Base-by-base conservation (phyloP, 1,140 invertebrate species). In the Pemphigus obesinymphae region DNA sequence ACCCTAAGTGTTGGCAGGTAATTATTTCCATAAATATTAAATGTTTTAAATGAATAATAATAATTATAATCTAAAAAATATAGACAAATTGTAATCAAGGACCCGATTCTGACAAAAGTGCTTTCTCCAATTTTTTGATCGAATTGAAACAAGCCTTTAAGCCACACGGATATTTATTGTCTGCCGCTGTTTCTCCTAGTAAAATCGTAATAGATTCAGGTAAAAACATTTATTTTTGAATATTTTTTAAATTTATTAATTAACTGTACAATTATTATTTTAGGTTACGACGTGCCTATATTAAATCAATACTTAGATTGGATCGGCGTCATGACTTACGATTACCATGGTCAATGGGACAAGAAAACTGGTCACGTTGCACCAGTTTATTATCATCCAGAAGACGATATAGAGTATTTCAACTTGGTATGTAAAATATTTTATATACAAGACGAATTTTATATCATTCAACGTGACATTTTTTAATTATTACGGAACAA, bases 1-100 rank as follows among this genome's bases (percentile, higher is more conserved):
- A 96, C 88, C 95, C 95, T 1, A 94, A 93, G 83, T 97, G 95
- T 85, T 96, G 95, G 94, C 94, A 96, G 88, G 93, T 93, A 84
- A 83, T 84, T 84, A 40, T 40, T 3, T 40, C 37, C 37, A 40
- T n/a, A n/a, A n/a, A n/a, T 29, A 82, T 20, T 50, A 68, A 70
- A 45, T 34, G 40, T 34, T 48, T 66, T 26, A 81, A 26, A n/a
- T 34, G 23, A 43, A 80, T 50, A 72, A 29, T 87, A 87, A 87
- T 88, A 45, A n/a, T 17, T 53, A 23, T 53, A 83, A 83, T 10
- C 15, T 50, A 82, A 6, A 29, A 48, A 61, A 37, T 82, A 3
- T 43, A 87, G 87, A 86, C 87, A 82, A 92, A 96, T 83, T 96
- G 95, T 85, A 92, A 92, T 1, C 93, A 94, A 86, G 94, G 94